A percentile compares a stretch with the other conserved stretches of the same genome.
These are phyloP conservation scores for Anodontia alba DNA, from an alignment of 2,888 invertebrate species.

Conservation along the genomic window DNA sequence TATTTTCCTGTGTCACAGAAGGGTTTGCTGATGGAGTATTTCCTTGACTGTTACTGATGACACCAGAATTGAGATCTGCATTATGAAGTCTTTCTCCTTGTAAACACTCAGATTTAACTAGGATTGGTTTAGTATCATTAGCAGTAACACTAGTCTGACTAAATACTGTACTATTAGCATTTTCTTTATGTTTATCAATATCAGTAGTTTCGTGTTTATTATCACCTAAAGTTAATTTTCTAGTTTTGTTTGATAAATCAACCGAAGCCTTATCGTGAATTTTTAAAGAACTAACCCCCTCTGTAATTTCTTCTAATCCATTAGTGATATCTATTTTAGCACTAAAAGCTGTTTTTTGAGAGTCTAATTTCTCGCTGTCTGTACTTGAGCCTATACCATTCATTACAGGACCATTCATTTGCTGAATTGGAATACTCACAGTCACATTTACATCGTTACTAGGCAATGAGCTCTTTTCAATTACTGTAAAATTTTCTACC, in stretches of 20 bases:
- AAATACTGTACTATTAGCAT: background rate
- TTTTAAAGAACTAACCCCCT: background rate
- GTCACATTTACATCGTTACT: slow-evolving; percentile 3
- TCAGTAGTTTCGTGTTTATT: background rate
- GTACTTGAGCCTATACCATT: slow-evolving; percentile 30
- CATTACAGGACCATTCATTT: slow-evolving; percentile 28
- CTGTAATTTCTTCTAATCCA: background rate
- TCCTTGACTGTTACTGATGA: too few relatives aligned
- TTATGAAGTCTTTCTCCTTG: background rate
- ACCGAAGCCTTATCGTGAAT: background rate
- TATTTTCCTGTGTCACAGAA: background rate
- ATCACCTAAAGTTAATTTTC: slow-evolving; percentile 11
- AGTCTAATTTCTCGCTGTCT: slow-evolving; percentile 13
- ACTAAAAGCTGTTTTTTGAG: background rate
- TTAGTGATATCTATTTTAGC: background rate
- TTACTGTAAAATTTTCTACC: background rate
- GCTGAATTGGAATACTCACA: background rate
- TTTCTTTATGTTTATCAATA: background rate
- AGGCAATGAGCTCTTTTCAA: background rate
- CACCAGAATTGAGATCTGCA: background rate
- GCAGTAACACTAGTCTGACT: background rate
- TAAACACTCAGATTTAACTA: background rate
- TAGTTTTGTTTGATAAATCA: background rate
- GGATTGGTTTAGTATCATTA: background rate
- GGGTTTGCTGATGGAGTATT: background rate